A percentile compares a stretch with the other conserved stretches of the same genome.
Evolutionary conservation across 2,797 vertebrate genomes (phyloP).

Genomic region (Avahi laniger): DNA sequence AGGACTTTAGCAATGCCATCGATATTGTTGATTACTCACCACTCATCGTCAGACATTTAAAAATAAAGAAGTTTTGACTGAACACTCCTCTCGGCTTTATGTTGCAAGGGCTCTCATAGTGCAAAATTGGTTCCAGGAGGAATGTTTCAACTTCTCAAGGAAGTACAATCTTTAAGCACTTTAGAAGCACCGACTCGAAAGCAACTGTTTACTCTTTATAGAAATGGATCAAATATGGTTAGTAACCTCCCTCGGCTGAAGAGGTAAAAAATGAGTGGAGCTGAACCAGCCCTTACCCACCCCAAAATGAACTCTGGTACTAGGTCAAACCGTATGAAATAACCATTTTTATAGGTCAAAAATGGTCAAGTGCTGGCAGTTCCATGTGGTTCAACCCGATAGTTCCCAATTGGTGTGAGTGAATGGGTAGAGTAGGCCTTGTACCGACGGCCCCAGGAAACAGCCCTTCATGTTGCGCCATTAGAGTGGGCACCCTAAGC

Average conservation of each 20-base stretch:
- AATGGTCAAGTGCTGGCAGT: not conserved
- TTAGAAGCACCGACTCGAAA: slow-evolving; percentile 48
- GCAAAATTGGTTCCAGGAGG: slow-evolving; percentile 51
- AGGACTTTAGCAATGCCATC: not conserved
- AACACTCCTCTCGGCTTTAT: slow-evolving; percentile 47
- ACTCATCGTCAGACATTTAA: slow-evolving; percentile 35
- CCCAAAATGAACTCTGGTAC: slow-evolving; percentile 11
- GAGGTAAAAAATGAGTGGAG: not conserved
- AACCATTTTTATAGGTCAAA: not conserved
- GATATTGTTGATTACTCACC: slow-evolving; percentile 9
- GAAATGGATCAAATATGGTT: slow-evolving; percentile 40
- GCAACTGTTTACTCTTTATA: slow-evolving; percentile 34
- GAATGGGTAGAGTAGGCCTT: not conserved
- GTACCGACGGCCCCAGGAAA: not conserved
- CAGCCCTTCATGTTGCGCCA: not conserved
- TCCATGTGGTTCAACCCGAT: not conserved
- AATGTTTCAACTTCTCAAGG: slow-evolving; percentile 54
- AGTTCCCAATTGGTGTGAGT: not conserved
- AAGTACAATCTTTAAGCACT: slow-evolving; percentile 38
- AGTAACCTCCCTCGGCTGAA: slow-evolving; percentile 1
- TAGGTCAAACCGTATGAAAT: slow-evolving; percentile 18
- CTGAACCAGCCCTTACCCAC: not conserved
- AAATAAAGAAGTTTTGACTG: not conserved
- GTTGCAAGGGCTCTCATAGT: slow-evolving; percentile 39
- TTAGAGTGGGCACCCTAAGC: not conserved